phyloP scores from a whole-genome alignment of 2,797 vertebrate species.

The Sebastes paucispinis region DNA sequence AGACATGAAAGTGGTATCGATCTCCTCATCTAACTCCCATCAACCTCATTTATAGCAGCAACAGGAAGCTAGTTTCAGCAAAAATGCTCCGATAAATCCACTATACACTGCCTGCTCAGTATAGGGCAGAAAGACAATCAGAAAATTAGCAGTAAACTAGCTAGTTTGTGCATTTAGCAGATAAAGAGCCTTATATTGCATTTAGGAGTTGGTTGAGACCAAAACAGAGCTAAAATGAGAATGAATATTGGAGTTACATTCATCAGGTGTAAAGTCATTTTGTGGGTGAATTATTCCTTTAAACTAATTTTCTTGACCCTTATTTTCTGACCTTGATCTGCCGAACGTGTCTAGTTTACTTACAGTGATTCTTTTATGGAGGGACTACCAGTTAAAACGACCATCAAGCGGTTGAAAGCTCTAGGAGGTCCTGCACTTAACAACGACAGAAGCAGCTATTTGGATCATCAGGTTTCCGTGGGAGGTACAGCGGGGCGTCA shows the following conservation, averaged over 20 bases:
- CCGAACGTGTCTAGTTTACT: neutral
- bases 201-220: neutral
- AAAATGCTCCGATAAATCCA: too few species aligned
- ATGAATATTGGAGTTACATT: neutral
- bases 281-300: neutral
- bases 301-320: neutral
- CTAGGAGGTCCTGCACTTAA: constrained; percentile 24
- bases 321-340: neutral
- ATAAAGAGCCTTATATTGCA: neutral
- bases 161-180: neutral
- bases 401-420: neutral
- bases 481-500: constrained; percentile 64
- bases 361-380: neutral
- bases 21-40: neutral
- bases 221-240: neutral
- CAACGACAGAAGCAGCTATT: constrained; percentile 22
- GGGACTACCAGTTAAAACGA: neutral
- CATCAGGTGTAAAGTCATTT: too few species aligned
- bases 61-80: neutral
- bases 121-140: neutral
- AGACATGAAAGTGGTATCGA: neutral
- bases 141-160: neutral
- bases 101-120: neutral
- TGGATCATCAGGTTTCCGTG: constrained; percentile 53
- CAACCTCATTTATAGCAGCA: neutral